Conservation (phyloP, 2,888 invertebrate species). For the Hemicrepidius hirtus region DNA sequence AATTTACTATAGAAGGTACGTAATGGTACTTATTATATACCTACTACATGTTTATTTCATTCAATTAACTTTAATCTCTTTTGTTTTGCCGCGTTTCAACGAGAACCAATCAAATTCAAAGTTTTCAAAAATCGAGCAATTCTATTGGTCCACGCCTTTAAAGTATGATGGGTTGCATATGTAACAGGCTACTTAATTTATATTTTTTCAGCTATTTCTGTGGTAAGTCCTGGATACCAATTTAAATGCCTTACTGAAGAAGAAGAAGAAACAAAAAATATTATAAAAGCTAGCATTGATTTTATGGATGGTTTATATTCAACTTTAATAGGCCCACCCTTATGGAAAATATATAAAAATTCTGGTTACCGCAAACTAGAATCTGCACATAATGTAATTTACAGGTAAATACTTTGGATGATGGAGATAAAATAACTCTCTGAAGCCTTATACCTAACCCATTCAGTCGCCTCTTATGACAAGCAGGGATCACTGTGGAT, state of each 20-base stretch:
- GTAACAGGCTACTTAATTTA: no score
- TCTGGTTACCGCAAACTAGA: constrained; percentile 73
- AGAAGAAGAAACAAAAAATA: constrained; percentile 63
- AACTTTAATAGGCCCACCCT: constrained; percentile 72
- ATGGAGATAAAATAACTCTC: no score
- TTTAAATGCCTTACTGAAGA: constrained; percentile 69
- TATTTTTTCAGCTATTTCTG: constrained; percentile 73
- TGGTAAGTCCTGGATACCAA: constrained; percentile 73
- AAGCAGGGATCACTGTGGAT: no score
- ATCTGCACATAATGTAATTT: constrained; percentile 72
- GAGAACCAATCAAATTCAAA: no score
- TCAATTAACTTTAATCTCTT: no score
- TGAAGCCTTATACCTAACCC: no score
- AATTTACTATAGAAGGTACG: constrained; percentile 71
- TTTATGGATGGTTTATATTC: constrained; percentile 73
- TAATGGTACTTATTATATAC: neutral
- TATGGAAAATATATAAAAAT: constrained; percentile 73
- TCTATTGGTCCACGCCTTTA: no score
- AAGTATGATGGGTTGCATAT: no score
- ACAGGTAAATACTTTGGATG: constrained; percentile 65
- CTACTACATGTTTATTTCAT: constrained; percentile 1
- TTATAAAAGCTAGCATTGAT: constrained; percentile 72
- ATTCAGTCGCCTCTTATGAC: no score
- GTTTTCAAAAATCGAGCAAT: no score
- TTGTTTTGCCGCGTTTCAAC: no score